Base-by-base conservation (phyloP, 2,113 vertebrate genomes). In the Sakesphorus luctuosus region DNA sequence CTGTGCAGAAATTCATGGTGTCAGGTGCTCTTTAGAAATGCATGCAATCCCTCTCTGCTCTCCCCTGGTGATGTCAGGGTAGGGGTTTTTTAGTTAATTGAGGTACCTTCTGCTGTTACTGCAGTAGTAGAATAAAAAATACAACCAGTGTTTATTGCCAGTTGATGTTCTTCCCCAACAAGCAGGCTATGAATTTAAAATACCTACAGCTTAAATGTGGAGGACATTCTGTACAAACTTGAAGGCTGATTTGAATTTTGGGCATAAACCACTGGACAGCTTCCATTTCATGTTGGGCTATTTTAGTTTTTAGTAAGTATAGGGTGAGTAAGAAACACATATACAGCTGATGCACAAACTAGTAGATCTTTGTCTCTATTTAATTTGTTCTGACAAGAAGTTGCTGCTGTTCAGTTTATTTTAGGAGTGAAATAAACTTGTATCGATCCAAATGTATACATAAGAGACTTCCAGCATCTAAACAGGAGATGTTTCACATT, bases 351-450 rank as follows among this genome's bases (percentile, higher is more conserved):
- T 88, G 35, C 59, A 79, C 63, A 81, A 61, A 61, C 78, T 68
- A 25, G n/a, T 63, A 46, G 18, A 83, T 63, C 59, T 80, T 82
- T 73, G 63, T 29, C 24, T 62, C 47, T 46, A 31, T 79, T 88
- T 96, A 78, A 97, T 96, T 89, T 91, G 68, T 88, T 84, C 77
- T 95, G 93, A 93, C 84, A 96, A 85, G 55, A 94, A 71, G 47
- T 90, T 93, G 50, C 35, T 65, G 33, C 53, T 78, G 20, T 65
- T 94, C 56, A 72, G 75, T 76, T 95, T 31, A 72, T 53, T 68
- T 95, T 91, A 91, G 44, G 43, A 76, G 79, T 67, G 71, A 85
- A 97, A 92, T 75, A 86, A 84, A 58, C 52, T 58, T 35, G 10
- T 47, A 58, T 82, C 0, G 3, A 68, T 90, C 78, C 71, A 84